Evolutionary conservation across 2,113 vertebrate species (phyloP).

Genomic region (Channa maculata): DNA sequence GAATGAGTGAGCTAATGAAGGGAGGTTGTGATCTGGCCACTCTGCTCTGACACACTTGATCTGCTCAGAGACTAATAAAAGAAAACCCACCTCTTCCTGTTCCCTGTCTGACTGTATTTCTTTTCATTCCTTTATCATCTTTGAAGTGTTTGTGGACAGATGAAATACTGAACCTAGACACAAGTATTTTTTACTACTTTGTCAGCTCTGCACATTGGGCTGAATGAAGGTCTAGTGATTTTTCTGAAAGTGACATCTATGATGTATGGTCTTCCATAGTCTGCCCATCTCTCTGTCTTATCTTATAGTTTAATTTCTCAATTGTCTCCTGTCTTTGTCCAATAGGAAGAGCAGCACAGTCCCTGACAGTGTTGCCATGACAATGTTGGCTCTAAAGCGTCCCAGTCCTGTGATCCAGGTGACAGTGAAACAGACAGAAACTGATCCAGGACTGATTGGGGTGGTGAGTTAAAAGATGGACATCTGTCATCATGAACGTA

Average conservation of each 20-base stretch:
- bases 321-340: slow-evolving; percentile 14
- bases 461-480: slow-evolving; percentile 70
- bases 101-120: background rate
- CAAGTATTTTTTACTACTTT: slow-evolving; percentile 7
- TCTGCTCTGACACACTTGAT: slow-evolving; percentile 20
- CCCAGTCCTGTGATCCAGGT: slow-evolving; percentile 84
- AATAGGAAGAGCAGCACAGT: slow-evolving; percentile 85
- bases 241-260: slow-evolving; percentile 21
- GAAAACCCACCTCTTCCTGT: slow-evolving; percentile 13
- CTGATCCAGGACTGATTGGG: slow-evolving; percentile 81
- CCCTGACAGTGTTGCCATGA: slow-evolving; percentile 84
- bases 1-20: slow-evolving; percentile 38
- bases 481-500: background rate
- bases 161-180: background rate
- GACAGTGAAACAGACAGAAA: slow-evolving; percentile 86
- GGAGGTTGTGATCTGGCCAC: slow-evolving; percentile 18
- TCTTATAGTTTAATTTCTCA: background rate
- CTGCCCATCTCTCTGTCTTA: background rate
- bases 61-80: slow-evolving; percentile 11
- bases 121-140: background rate
- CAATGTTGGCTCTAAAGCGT: slow-evolving; percentile 79
- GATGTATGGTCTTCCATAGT: background rate
- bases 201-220: background rate
- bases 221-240: background rate
- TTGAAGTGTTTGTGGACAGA: slow-evolving; percentile 19